phyloP scores from a whole-genome alignment of 1,140 invertebrate species.

The Drosophila elegans region DNA sequence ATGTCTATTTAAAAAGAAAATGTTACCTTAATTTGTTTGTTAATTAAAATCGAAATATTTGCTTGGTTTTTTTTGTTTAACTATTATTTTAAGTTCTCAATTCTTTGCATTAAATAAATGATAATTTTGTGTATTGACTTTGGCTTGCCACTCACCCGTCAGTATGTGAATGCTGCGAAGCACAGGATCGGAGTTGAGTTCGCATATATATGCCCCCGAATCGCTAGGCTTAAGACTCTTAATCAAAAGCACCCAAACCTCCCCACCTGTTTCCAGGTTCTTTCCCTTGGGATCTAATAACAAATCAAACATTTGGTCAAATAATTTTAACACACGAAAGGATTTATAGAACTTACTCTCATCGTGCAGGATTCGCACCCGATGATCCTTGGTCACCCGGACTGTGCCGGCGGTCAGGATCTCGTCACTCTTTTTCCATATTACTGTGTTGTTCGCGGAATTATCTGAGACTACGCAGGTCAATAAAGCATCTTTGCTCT shows the following conservation, averaged over 20 bases:
- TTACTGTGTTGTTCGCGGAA: conserved; percentile 88
- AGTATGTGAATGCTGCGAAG: conserved; percentile 91
- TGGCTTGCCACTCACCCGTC: conserved; percentile 86
- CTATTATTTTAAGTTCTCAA: too few species aligned
- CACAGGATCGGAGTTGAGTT: conserved; percentile 92
- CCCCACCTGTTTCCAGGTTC: conserved; percentile 87
- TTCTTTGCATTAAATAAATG: too few species aligned
- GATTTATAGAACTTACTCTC: conserved; percentile 85
- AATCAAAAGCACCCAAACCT: conserved; percentile 94
- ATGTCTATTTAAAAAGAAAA: too few species aligned
- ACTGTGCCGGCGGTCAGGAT: conserved; percentile 91
- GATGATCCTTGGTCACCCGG: conserved; percentile 89
- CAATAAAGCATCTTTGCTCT: conserved; percentile 90
- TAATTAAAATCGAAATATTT: too few species aligned
- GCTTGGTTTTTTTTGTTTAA: too few species aligned
- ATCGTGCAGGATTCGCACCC: conserved; percentile 90
- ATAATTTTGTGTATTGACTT: neutral
- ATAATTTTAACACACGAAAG: too few species aligned
- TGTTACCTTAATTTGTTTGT: too few species aligned
- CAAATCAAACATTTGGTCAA: neutral
- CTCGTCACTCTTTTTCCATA: conserved; percentile 90
- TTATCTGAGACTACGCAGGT: conserved; percentile 91
- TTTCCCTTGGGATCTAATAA: conserved; percentile 85
- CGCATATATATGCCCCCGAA: conserved; percentile 92
- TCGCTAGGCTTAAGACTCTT: conserved; percentile 88